phyloP scores from a whole-genome alignment of 2,113 vertebrate genomes.

The Boulengerochromis microlepis region DNA sequence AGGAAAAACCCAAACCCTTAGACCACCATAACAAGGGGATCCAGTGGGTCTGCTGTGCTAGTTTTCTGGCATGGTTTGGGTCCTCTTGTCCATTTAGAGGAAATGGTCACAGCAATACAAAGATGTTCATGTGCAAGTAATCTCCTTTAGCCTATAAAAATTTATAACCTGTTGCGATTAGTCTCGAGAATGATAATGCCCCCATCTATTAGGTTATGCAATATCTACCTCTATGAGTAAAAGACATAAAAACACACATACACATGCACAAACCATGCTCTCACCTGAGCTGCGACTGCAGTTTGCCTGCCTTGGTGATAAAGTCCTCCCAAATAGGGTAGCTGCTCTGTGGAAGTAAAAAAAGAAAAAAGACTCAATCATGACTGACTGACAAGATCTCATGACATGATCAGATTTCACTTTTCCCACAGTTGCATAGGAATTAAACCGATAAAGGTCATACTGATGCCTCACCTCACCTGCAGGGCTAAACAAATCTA shows the following conservation, averaged over 20 bases:
- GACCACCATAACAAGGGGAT: neutral
- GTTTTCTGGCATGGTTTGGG: neutral
- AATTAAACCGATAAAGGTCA: neutral
- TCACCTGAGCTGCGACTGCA: slow-evolving; percentile 80
- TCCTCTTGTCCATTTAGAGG: neutral
- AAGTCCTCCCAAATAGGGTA: slow-evolving; percentile 82
- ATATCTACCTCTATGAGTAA: neutral
- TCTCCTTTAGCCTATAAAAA: neutral
- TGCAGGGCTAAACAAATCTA: neutral
- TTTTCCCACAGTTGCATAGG: slow-evolving; percentile 23
- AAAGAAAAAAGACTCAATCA: neutral
- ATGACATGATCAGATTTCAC: slow-evolving; percentile 6
- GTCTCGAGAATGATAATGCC: neutral
- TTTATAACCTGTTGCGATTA: neutral
- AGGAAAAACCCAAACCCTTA: neutral
- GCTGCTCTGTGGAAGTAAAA: slow-evolving; percentile 65
- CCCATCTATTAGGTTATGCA: neutral
- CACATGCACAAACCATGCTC: neutral
- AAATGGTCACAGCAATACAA: neutral
- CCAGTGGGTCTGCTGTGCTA: neutral
- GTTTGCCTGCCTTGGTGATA: slow-evolving; percentile 77
- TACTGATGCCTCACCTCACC: neutral
- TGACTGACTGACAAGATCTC: neutral
- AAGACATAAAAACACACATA: neutral
- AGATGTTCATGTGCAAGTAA: neutral